A percentile compares a stretch with the other conserved stretches of the same genome.
These are phyloP conservation scores for Acrocyrtus sp. DNA, from an alignment of 2,888 invertebrate genomes.

Conservation along the genomic window DNA sequence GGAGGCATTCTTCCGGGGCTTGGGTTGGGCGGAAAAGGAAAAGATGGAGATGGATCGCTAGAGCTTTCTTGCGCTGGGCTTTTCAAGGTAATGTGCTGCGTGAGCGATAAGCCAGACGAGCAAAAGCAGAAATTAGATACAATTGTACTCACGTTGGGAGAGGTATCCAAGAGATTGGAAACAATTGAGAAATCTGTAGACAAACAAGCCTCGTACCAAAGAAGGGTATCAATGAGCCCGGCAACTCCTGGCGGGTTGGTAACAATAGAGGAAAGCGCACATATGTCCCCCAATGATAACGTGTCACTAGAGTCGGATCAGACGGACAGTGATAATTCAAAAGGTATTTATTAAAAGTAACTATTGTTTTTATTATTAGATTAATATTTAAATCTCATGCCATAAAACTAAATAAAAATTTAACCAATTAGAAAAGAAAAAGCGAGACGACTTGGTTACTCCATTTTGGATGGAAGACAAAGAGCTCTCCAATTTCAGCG, in stretches of 20 bases:
- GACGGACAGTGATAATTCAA: not conserved
- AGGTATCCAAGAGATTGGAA: conserved; percentile 68
- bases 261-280: not conserved
- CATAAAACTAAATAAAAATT: not conserved
- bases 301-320: not conserved
- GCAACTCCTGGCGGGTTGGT: conserved; percentile 47
- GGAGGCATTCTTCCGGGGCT: conserved; percentile 57
- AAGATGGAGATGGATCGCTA: conserved; percentile 68
- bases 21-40: conserved; percentile 35
- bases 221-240: not conserved
- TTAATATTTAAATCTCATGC: not conserved
- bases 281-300: too few species aligned
- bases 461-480: conserved; percentile 68
- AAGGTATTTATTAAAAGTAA: not conserved
- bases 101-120: conserved; percentile 67
- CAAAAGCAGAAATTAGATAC: conserved; percentile 67
- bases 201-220: conserved; percentile 7
- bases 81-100: conserved; percentile 71
- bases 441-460: conserved; percentile 67
- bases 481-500: conserved; percentile 65
- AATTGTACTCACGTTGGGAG: conserved; percentile 67
- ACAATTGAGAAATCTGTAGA: conserved; percentile 66
- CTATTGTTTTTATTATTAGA: too few species aligned
- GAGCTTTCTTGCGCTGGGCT: conserved; percentile 70
- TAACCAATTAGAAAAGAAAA: too few species aligned